A percentile compares a stretch with the other conserved stretches of the same genome.
Conservation (phyloP, 1,140 invertebrate species). For the Drosophila truncata region DNA sequence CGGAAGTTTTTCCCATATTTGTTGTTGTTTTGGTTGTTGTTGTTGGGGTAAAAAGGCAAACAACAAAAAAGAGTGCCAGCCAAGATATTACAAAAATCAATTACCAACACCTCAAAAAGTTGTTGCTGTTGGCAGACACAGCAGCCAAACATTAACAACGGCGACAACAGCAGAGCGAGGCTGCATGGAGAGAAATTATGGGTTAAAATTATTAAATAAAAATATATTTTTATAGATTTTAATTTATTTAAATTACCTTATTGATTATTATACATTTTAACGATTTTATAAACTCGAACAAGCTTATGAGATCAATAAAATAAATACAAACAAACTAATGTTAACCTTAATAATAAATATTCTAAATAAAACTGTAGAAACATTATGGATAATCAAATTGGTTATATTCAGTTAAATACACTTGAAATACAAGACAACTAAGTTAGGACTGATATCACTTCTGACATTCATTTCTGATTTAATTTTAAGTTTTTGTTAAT, state of each 20-base stretch:
- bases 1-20: slow-evolving; percentile 71
- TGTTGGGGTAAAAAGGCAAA: slow-evolving; percentile 68
- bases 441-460: too few species aligned
- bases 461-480: too few species aligned
- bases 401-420: background rate
- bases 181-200: slow-evolving; percentile 17
- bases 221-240: too few species aligned
- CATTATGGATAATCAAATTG: background rate
- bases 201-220: background rate
- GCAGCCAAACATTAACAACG: slow-evolving; percentile 72
- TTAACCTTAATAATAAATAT: background rate
- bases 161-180: slow-evolving; percentile 43
- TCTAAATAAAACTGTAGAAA: background rate
- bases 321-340: background rate
- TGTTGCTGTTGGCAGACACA: slow-evolving; percentile 63
- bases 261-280: too few species aligned
- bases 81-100: slow-evolving; percentile 84
- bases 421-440: too few species aligned
- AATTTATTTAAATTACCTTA: too few species aligned
- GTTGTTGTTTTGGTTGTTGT: slow-evolving; percentile 36
- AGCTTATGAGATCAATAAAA: background rate
- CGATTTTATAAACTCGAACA: background rate
- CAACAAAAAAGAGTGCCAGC: slow-evolving; percentile 71
- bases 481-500: background rate
- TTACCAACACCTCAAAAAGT: slow-evolving; percentile 82